Percentiles rank a stretch among this genome's conserved stretches.
Conservation (phyloP, 2,113 vertebrate species). For the Zeus faber region DNA sequence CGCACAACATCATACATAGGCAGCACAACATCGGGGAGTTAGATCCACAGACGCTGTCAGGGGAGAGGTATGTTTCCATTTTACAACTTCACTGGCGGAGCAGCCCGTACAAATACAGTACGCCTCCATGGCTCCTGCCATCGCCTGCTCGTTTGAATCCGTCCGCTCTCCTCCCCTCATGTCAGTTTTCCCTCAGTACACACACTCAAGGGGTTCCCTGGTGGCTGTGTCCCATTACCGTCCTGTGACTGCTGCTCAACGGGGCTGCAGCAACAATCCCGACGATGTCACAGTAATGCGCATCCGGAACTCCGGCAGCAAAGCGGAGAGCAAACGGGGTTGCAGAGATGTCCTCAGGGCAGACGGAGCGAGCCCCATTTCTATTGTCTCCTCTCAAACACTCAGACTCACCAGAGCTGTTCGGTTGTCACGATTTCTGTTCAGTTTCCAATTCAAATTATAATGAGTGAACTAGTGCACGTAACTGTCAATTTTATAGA, state of each 20-base stretch:
- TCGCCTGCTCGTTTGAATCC: constrained; percentile 57
- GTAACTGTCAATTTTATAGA: no score
- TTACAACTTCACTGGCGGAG: constrained; percentile 59
- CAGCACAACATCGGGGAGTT: constrained; percentile 52
- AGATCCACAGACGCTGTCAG: constrained; percentile 59
- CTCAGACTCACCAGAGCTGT: no score
- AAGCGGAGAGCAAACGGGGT: no score
- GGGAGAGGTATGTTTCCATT: constrained; percentile 64
- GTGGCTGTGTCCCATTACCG: constrained; percentile 63
- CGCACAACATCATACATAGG: constrained; percentile 69
- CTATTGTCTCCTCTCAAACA: no score
- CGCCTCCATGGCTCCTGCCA: constrained; percentile 47
- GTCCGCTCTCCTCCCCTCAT: constrained; percentile 34
- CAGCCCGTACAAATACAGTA: constrained; percentile 43
- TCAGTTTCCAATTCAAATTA: no score
- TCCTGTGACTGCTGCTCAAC: neutral
- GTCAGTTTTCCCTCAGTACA: constrained; percentile 52
- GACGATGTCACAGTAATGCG: no score
- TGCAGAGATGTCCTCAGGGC: no score
- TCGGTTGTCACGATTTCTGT: no score
- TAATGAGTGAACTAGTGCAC: no score
- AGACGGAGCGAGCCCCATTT: no score
- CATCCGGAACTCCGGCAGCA: no score
- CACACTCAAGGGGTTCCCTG: constrained; percentile 47
- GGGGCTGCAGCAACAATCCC: no score